These are phyloP conservation scores for Falco novaeseelandiae DNA, from an alignment of 2,797 vertebrate species.

Conservation along the genomic window DNA sequence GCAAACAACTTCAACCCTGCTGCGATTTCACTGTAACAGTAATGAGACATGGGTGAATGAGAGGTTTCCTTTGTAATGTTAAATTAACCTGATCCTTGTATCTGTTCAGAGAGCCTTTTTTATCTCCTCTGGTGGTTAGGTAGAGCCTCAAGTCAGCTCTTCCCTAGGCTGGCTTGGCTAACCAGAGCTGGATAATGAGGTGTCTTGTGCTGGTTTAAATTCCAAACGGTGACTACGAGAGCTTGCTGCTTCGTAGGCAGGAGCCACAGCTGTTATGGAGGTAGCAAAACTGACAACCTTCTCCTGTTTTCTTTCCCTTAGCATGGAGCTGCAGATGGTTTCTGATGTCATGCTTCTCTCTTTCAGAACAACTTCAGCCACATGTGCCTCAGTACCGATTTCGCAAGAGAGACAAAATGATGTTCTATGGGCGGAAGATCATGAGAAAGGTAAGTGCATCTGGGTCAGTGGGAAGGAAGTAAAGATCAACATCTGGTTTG, in stretches of 20 bases:
- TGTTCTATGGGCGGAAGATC: conserved; percentile 96
- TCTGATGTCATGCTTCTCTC: background rate
- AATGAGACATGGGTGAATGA: background rate
- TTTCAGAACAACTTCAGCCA: conserved; percentile 80
- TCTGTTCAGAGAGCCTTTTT: background rate
- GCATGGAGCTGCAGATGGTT: background rate
- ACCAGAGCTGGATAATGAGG: background rate
- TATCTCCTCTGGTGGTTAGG: background rate
- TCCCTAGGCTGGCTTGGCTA: background rate
- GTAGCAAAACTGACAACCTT: too few relatives aligned
- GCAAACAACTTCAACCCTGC: background rate
- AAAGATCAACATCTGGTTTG: background rate
- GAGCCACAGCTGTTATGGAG: background rate
- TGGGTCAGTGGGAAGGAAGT: background rate
- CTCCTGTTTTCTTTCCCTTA: background rate
- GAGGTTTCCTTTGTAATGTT: background rate
- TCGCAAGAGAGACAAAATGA: conserved; percentile 90
- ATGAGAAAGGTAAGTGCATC: conserved; percentile 87
- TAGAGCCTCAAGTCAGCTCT: background rate
- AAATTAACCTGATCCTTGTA: background rate
- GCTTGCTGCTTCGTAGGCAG: background rate
- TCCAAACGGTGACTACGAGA: background rate
- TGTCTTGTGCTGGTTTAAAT: background rate
- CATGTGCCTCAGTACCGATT: conserved; percentile 88
- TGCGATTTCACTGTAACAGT: background rate